Evolutionary conservation across 1,140 invertebrate species (phyloP), one percentile per base, ranked within the genome.

Genomic region (Diuraphis noxia): DNA sequence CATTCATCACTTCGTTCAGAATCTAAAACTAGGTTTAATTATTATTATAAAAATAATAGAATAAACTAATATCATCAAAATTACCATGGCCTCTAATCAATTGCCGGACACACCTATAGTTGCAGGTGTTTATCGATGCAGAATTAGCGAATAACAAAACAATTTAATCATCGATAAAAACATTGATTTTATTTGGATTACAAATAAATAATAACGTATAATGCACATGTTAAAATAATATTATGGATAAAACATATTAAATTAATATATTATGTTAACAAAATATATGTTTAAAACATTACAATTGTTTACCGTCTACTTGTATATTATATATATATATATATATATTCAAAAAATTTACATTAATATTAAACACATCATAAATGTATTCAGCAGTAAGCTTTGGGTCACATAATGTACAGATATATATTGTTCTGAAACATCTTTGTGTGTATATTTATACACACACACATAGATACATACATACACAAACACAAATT

Each of bases 131-230:
- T n/a, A 72, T 72, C n/a, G 34, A 72, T 72, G 56, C 56, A 72
- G 13, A 13, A n/a, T 72, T 13, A 34, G 17, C n/a, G 49, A 52
- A 56, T 40, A 87, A 49, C 19, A 36, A 87, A 17, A 87, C 34
- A 38, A 40, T 87, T 25, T 40, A 30, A 38, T 56, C 43, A 25
- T 87, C 25, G 85, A 87, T 52, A 89, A 77, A 89, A 89, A 89
- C 88, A 89, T 89, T 36, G 38, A 41, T 72, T 86, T 88, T 88
- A 88, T 88, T 89, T 89, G 25, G 40, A 40, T 90, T 81, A 90
- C 72, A 90, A 90, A 81, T 90, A 90, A 90, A 90, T 90, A 89
- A 89, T 89, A 77, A 88, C 56, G n/a, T 63, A 63, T 81, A 81
- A 90, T 90, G 88, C 77, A 81, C 88, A 90, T 49, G 41, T 88